Evolutionary conservation across 2,797 vertebrate genomes (phyloP), one percentile per base, ranked within the genome.

Genomic region (Trachurus trachurus): DNA sequence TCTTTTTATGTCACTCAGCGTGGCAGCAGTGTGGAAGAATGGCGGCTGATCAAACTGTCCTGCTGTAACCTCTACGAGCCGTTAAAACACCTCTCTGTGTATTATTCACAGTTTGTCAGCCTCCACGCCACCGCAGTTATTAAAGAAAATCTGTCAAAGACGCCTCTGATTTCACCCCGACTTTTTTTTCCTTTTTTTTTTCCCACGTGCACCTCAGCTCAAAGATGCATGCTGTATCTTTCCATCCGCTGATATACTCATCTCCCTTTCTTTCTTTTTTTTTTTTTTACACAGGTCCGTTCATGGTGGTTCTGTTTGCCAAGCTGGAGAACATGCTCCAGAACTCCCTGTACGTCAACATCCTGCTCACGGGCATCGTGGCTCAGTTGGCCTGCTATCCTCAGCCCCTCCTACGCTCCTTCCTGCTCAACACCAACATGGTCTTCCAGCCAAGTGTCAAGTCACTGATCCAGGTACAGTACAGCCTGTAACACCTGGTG

Each of bases 361-460:
- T 98, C 92, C 95, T 99, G 93, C 96, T 99, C 89, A 99, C 98
- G 0, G 97, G 98, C 87, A 96, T 99, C 76, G 93, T 99, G 89
- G 95, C 97, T 73, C 98, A 98, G 95, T 95, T 99, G 87, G 98
- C 98, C 84, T 97, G 96, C 88, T 96, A 98, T 88, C 97, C 98
- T 17, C 98, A 99, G 94, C 98, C 98, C 40, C 96, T 99, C 84
- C 96, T 99, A 49, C 97, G 97, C 88, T 99, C 98, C 93, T 99
- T 99, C 93, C 97, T 99, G 81, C 98, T 99, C 84, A 99, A 98
- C 95, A 97, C 98, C 94, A 99, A 98, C 95, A 99, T 99, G 98
- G 98, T 99, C 93, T 99, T 99, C 96, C 98, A 99, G 95, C 98
- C 98, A 85, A 98, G 97, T 10, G 95, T 99, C 91, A 99, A 99